These are phyloP conservation scores for Dryadula phaetusa DNA, from an alignment of 2,888 invertebrate species.

Conservation along the genomic window DNA sequence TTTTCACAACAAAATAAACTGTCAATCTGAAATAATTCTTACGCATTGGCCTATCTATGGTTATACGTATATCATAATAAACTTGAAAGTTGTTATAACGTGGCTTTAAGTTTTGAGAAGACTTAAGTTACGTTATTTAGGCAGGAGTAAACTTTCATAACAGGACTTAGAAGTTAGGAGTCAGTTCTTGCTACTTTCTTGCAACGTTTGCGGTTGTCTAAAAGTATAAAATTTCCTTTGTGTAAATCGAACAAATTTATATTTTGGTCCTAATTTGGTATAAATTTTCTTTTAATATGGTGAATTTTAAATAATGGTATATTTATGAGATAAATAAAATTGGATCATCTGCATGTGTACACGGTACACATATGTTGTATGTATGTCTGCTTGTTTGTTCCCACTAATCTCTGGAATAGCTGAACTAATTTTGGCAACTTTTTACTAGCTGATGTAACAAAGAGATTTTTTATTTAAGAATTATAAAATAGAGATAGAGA, in stretches of 20 bases:
- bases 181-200: slow-evolving; percentile 20
- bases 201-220: slow-evolving; percentile 29
- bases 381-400: too few species aligned
- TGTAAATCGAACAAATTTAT: neutral
- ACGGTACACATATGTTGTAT: too few species aligned
- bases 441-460: too few species aligned
- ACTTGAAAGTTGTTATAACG: slow-evolving; percentile 16
- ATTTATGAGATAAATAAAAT: too few species aligned
- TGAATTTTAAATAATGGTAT: too few species aligned
- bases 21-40: neutral
- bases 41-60: neutral
- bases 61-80: slow-evolving; percentile 6
- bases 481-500: too few species aligned
- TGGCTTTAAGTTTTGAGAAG: slow-evolving; percentile 29
- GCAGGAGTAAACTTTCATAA: slow-evolving; percentile 37
- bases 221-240: slow-evolving; percentile 27
- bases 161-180: slow-evolving; percentile 39
- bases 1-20: neutral
- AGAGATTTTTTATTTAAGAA: too few species aligned
- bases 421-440: too few species aligned
- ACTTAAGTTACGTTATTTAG: slow-evolving; percentile 36
- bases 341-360: too few species aligned
- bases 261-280: neutral
- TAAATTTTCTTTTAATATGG: too few species aligned
- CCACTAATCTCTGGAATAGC: too few species aligned